Conservation (phyloP, 2,797 vertebrate genomes). For the Lophius americanus region DNA sequence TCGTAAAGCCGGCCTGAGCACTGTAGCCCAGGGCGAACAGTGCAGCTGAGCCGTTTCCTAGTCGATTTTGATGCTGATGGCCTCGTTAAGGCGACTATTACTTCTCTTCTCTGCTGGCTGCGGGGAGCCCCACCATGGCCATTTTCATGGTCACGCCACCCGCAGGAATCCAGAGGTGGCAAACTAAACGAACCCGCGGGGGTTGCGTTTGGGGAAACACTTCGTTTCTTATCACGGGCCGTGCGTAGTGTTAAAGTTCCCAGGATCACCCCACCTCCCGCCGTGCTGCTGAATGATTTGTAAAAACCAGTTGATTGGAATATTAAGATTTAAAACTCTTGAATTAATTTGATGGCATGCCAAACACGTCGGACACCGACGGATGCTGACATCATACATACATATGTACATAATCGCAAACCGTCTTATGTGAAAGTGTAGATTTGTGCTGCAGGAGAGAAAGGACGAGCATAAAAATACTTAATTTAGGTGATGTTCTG, state of each 20-base stretch:
- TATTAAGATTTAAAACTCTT: not conserved
- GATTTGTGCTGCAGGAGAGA: no score
- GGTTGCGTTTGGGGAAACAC: slow-evolving; percentile 50
- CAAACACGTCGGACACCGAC: no score
- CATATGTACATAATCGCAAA: no score
- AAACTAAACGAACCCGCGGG: slow-evolving; percentile 83
- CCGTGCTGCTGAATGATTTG: slow-evolving; percentile 30
- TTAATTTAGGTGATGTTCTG: no score
- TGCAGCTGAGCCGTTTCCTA: slow-evolving; percentile 83
- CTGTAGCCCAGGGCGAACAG: slow-evolving; percentile 53
- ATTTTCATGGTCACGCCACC: slow-evolving; percentile 86
- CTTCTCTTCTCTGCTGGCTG: slow-evolving; percentile 67
- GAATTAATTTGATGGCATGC: no score
- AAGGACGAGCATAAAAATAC: not conserved
- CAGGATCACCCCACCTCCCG: slow-evolving; percentile 43
- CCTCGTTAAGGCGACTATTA: slow-evolving; percentile 78
- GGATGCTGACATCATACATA: no score
- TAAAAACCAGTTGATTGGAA: slow-evolving; percentile 14
- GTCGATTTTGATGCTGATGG: slow-evolving; percentile 86
- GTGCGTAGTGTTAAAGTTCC: slow-evolving; percentile 73
- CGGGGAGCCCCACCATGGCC: slow-evolving; percentile 78
- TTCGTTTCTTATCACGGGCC: slow-evolving; percentile 66
- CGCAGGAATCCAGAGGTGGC: slow-evolving; percentile 80
- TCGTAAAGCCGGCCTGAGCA: slow-evolving; percentile 56
- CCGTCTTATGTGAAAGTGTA: no score